Percentiles rank a stretch among this genome's conserved stretches.
Evolutionary conservation across 2,113 vertebrate species (phyloP).

Genomic region (Tenebrosternarchus preto): DNA sequence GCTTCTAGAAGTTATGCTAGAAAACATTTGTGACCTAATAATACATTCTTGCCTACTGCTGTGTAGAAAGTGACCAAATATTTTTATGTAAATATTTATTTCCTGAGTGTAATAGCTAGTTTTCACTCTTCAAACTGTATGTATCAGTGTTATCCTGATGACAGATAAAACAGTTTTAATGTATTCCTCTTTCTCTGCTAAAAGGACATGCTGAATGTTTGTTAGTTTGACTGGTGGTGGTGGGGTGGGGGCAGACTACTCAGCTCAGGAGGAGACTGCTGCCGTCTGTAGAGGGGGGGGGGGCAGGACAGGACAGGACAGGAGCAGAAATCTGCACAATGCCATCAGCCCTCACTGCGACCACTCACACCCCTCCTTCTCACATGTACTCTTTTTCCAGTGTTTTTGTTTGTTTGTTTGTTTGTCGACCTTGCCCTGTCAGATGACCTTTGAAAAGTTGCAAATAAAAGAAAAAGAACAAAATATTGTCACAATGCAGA

Average conservation of each 20-base stretch:
- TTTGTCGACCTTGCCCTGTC: conserved; percentile 74
- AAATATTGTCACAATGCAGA: conserved; percentile 50
- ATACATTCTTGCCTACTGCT: background rate
- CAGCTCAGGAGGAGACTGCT: conserved; percentile 66
- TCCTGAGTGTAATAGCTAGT: background rate
- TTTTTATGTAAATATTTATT: conserved; percentile 14
- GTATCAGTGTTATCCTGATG: background rate
- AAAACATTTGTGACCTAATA: background rate
- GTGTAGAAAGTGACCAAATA: conserved; percentile 1
- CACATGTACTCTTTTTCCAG: conserved; percentile 61
- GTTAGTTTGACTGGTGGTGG: conserved; percentile 34
- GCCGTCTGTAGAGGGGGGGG: conserved; percentile 73
- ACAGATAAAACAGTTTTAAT: conserved; percentile 10
- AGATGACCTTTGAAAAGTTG: conserved; percentile 68
- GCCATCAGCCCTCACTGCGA: conserved; percentile 35
- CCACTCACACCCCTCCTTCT: conserved; percentile 42
- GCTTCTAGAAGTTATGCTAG: background rate
- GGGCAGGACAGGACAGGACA: conserved; percentile 72
- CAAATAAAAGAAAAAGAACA: conserved; percentile 47
- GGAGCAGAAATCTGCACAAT: conserved; percentile 64
- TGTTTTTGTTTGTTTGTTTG: conserved; percentile 63
- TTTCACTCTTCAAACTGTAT: background rate
- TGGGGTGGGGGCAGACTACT: no score
- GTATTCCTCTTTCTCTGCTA: conserved; percentile 37
- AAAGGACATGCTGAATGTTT: conserved; percentile 65